A percentile compares a stretch with the other conserved stretches of the same genome.
phyloP scores from a whole-genome alignment of 2,113 vertebrate species.

The Ciconia stormi region DNA sequence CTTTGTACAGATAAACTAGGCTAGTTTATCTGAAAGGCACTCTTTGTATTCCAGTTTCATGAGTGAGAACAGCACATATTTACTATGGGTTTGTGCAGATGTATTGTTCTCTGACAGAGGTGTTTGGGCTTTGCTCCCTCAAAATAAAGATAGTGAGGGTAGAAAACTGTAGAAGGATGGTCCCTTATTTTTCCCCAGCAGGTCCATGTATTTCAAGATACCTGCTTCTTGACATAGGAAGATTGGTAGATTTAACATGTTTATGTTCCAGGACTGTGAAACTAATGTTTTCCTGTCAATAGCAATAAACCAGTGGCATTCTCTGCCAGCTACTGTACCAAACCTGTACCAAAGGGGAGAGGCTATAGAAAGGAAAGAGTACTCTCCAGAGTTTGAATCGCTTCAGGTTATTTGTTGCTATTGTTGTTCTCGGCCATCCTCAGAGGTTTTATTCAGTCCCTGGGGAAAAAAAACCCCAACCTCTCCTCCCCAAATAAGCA shows the following conservation, averaged over 20 bases:
- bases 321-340: not conserved
- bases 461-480: fast-evolving
- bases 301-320: not conserved
- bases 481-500: not conserved
- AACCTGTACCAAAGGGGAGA: not conserved
- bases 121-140: not conserved
- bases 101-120: not conserved
- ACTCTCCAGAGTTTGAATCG: not conserved
- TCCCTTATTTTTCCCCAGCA: not conserved
- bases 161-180: not conserved
- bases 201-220: not conserved
- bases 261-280: not conserved
- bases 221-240: not conserved
- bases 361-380: not conserved
- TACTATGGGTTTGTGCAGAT: not conserved
- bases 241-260: not conserved
- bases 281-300: not conserved
- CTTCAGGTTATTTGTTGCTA: not conserved
- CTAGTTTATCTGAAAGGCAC: not conserved
- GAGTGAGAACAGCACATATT: not conserved
- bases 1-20: not conserved
- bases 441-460: not conserved
- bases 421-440: not conserved
- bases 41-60: not conserved
- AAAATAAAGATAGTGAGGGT: not conserved